Evolutionary conservation across 2,888 invertebrate genomes (phyloP).

Genomic region (Sipha maydis): DNA sequence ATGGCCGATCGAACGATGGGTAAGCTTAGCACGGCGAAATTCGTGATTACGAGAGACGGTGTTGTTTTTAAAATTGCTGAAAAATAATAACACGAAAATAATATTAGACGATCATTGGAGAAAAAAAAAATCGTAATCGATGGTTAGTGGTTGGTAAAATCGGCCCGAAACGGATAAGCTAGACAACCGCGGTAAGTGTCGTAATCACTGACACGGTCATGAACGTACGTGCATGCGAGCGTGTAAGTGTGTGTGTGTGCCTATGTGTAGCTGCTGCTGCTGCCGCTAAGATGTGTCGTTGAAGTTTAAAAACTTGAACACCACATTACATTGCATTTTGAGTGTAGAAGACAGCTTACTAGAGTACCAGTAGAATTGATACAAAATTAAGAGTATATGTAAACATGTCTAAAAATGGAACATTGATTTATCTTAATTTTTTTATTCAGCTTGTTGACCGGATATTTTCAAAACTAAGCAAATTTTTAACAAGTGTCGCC

Average conservation of each 20-base stretch:
- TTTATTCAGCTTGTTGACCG: background rate
- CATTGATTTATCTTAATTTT: background rate
- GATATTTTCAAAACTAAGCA: slow-evolving; percentile 14
- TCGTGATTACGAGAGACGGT: background rate
- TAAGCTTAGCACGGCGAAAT: background rate
- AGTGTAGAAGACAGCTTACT: background rate
- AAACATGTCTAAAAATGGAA: no score
- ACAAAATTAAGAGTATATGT: no score
- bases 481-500: slow-evolving; percentile 24
- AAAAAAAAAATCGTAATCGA: slow-evolving; percentile 53
- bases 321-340: background rate
- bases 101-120: slow-evolving; percentile 6
- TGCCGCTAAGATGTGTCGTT: background rate
- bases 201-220: background rate
- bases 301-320: background rate
- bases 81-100: slow-evolving; percentile 35
- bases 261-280: background rate
- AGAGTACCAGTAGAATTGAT: no score
- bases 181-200: slow-evolving; percentile 32
- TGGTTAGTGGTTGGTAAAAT: slow-evolving; percentile 56
- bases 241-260: background rate
- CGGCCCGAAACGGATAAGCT: slow-evolving; percentile 23
- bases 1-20: background rate
- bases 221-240: background rate
- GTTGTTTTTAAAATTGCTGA: background rate